A percentile compares a stretch with the other conserved stretches of the same genome.
These are phyloP conservation scores for Rhynchonycteris naso DNA, from an alignment of 2,797 vertebrate species.

Conservation along the genomic window DNA sequence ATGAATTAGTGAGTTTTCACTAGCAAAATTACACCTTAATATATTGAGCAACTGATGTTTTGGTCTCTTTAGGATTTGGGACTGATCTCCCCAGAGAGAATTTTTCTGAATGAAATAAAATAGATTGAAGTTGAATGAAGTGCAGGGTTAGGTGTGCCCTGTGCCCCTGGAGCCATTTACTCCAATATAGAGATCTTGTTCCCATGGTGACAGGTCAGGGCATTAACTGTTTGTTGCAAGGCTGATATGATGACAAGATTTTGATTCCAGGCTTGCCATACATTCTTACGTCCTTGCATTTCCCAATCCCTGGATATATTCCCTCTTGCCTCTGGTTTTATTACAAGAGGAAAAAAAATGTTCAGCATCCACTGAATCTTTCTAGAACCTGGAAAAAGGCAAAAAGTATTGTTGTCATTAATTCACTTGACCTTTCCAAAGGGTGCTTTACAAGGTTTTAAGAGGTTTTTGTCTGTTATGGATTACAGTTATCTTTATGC, in stretches of 20 bases:
- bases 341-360: not conserved
- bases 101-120: conserved; percentile 70
- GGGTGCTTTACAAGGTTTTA: not conserved
- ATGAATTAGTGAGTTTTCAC: not conserved
- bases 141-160: not conserved
- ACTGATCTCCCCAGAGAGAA: conserved; percentile 32
- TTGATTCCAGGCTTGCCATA: not conserved
- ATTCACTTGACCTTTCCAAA: conserved; percentile 11
- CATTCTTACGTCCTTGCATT: not conserved
- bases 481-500: not conserved
- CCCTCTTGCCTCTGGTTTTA: not conserved
- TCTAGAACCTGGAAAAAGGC: not conserved
- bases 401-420: not conserved
- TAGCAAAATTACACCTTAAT: not conserved
- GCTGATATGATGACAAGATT: not conserved
- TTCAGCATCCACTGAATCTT: not conserved
- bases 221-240: not conserved
- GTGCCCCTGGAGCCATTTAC: not conserved
- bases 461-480: not conserved
- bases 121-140: conserved; percentile 50
- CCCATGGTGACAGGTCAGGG: conserved; percentile 54
- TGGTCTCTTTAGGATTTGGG: not conserved
- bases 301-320: not conserved
- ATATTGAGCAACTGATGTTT: not conserved
- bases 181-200: conserved; percentile 43